These are phyloP conservation scores for Dasyprocta punctata DNA, from an alignment of 2,113 vertebrate genomes.

Conservation along the genomic window DNA sequence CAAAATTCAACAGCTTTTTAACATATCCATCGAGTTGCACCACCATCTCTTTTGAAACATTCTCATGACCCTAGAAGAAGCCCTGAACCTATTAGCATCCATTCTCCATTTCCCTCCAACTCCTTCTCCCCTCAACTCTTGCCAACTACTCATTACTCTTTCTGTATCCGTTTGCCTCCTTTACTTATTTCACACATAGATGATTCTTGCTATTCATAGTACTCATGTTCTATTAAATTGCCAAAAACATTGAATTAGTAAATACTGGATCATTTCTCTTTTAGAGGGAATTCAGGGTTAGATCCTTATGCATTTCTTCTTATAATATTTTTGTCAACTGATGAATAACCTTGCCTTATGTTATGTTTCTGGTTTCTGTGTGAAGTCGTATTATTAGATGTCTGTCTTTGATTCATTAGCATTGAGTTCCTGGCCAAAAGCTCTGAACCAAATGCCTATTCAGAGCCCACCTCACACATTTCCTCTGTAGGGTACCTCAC, in stretches of 20 bases:
- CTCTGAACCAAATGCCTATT: background rate
- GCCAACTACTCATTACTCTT: too few species aligned
- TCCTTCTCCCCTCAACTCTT: background rate
- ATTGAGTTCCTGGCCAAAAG: background rate
- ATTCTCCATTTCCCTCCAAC: background rate
- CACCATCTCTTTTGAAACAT: background rate
- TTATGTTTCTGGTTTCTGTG: background rate
- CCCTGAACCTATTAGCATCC: fast-evolving
- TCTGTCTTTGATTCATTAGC: background rate
- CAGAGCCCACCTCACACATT: background rate
- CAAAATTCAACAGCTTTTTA: background rate
- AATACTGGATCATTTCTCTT: background rate
- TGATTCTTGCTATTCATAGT: background rate
- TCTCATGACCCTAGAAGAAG: background rate
- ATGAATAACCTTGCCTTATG: background rate
- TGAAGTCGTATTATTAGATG: background rate
- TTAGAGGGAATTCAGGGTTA: background rate
- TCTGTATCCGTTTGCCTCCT: background rate
- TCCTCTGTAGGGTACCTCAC: background rate
- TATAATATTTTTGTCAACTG: background rate
- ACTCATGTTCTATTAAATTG: background rate
- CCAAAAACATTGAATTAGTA: background rate
- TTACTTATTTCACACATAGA: background rate
- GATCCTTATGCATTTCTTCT: background rate
- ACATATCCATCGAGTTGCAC: background rate